phyloP scores from a whole-genome alignment of 2,113 vertebrate species.

The Engraulis encrasicolus region DNA sequence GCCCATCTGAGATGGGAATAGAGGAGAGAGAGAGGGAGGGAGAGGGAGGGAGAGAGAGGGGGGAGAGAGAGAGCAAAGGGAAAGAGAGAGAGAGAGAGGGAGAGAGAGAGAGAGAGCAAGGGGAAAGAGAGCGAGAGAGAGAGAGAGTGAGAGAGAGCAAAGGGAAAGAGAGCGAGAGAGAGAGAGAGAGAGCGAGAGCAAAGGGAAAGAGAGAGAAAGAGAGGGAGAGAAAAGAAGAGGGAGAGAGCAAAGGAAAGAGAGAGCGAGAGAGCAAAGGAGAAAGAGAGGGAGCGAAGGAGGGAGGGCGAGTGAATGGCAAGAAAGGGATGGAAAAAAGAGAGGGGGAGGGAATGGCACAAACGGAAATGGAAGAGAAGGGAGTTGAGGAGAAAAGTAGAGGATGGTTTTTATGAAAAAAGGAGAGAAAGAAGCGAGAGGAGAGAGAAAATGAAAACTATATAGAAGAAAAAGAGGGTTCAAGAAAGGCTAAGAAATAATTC shows the following conservation, averaged over 20 bases:
- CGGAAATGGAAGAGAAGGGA: neutral
- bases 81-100: neutral
- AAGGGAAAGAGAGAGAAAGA: neutral
- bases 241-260: neutral
- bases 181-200: neutral
- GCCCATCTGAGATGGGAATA: slow-evolving; percentile 14
- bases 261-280: neutral
- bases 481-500: slow-evolving; percentile 12
- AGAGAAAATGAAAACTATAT: slow-evolving; percentile 18
- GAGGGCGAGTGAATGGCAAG: neutral
- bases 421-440: neutral
- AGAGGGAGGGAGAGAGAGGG: neutral
- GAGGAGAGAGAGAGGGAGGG: neutral
- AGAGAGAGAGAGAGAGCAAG: neutral
- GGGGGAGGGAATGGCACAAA: neutral
- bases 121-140: neutral
- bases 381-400: slow-evolving; percentile 8
- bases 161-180: neutral
- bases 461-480: neutral
- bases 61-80: too few species aligned
- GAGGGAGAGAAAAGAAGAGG: neutral
- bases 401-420: neutral
- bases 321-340: neutral
- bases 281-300: neutral
- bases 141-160: neutral